Conservation (phyloP, 37 sponge, comb jelly and placozoan genomes). For the Spongilla lacustris region DNA sequence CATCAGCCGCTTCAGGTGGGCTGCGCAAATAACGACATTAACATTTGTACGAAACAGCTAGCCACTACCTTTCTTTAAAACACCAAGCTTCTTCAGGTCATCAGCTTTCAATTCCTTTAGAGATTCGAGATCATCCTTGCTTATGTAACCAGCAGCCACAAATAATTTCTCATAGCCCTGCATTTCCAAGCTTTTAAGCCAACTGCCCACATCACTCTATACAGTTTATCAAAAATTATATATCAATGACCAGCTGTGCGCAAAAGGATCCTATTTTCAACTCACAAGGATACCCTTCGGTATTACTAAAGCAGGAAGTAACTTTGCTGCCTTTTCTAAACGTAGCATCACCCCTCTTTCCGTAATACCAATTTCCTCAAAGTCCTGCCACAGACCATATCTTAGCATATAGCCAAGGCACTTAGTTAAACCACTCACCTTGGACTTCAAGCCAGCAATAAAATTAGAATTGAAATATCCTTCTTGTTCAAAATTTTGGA, state of each 20-base stretch:
- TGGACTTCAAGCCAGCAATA: constrained; percentile 31
- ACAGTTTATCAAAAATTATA: neutral
- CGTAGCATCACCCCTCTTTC: constrained; percentile 61
- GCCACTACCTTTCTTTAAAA: constrained; percentile 57
- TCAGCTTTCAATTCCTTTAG: constrained; percentile 48
- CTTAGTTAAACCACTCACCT: neutral
- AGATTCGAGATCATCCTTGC: constrained; percentile 58
- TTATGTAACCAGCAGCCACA: constrained; percentile 59
- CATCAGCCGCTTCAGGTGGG: constrained; percentile 42
- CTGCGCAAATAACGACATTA: constrained; percentile 6
- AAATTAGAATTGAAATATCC: constrained; percentile 54
- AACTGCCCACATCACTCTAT: constrained; percentile 50
- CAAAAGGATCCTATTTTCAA: constrained; percentile 4
- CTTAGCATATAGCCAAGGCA: no score
- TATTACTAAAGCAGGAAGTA: constrained; percentile 7
- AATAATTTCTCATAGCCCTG: constrained; percentile 55
- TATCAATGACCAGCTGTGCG: no score
- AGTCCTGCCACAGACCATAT: constrained; percentile 33
- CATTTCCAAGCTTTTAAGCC: constrained; percentile 57
- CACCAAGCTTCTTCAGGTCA: constrained; percentile 68
- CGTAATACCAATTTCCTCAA: constrained; percentile 68
- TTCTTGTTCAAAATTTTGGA: constrained; percentile 45
- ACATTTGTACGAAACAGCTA: no score
- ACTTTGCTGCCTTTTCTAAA: constrained; percentile 54
- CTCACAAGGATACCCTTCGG: constrained; percentile 66